Conservation (phyloP, 2,888 invertebrate species). For the Mylabris sibirica region DNA sequence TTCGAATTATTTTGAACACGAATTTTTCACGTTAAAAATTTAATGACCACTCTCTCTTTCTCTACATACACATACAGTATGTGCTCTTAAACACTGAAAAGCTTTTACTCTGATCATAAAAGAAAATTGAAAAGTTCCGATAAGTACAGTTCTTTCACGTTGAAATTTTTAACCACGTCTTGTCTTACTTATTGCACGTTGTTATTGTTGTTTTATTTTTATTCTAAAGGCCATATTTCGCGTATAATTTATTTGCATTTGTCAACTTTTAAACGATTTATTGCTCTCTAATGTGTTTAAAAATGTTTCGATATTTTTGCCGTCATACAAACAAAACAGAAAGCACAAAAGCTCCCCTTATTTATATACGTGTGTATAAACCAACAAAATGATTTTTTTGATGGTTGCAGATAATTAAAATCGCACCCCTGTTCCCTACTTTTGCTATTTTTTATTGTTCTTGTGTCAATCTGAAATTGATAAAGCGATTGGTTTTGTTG, state of each 20-base stretch:
- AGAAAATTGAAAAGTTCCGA: slow-evolving; percentile 52
- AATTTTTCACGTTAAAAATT: slow-evolving; percentile 51
- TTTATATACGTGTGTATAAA: background rate
- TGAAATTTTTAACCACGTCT: background rate
- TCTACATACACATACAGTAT: slow-evolving; percentile 42
- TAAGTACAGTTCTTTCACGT: slow-evolving; percentile 22
- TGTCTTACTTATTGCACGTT: background rate
- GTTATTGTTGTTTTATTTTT: background rate
- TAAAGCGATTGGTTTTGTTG: slow-evolving; percentile 43
- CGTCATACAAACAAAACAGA: background rate
- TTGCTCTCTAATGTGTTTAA: slow-evolving; percentile 25
- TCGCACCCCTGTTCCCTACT: background rate
- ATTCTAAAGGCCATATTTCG: slow-evolving; percentile 31
- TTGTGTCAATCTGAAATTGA: slow-evolving; percentile 21
- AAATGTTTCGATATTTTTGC: background rate
- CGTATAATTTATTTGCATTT: slow-evolving; percentile 38
- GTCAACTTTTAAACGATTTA: slow-evolving; percentile 38
- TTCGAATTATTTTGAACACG: slow-evolving; percentile 22
- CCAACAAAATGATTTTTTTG: background rate
- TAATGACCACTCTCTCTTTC: slow-evolving; percentile 53
- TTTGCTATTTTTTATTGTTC: background rate
- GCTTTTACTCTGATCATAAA: slow-evolving; percentile 55
- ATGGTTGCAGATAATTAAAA: background rate
- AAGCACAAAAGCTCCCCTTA: background rate
- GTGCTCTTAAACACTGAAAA: slow-evolving; percentile 51